Base-by-base conservation (phyloP, 2,797 vertebrate genomes). In the Phataginus tetradactyla region DNA sequence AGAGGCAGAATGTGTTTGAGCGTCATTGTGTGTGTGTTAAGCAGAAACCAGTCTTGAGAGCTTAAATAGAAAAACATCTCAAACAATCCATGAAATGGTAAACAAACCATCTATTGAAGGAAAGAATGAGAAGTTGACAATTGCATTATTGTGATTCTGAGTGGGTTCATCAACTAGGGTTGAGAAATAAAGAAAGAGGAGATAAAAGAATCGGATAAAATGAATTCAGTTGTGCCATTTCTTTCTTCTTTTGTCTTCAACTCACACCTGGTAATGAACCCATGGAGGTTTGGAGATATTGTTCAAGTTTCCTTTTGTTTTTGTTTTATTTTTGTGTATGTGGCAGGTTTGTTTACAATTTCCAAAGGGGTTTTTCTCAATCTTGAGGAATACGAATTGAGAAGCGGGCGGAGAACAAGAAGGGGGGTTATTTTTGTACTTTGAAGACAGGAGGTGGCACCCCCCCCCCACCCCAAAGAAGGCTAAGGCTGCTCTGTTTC, bases 161-260 rank as follows among this genome's bases (percentile, higher is more conserved):
- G 90, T 97, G 83, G 55, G 66, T 88, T 97, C 49, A 42, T 64
- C 95, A 68, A 74, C 2, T 15, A 71, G 81, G 75, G 71, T 25
- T 51, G 66, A 91, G 77, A 45, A 95, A 97, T 95, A 3, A 64
- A 97, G 95, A 55, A 86, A 42, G 93, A 90, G 57, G 57, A 81
- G 83, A 86, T 20, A 79, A 74, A 83, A 89, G 94, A 72, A 81
- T 34, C 0, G 0, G 27, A 66, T 85, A 37, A 74, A 88, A 97
- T 91, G 94, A 91, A 90, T 71, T 72, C 53, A 20, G 78, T 92
- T 79, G 72, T 87, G 92, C 88, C 80, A 37, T 85, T 88, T 77
- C 89, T 97, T 95, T 97, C 69, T 97, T 81, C 91, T 80, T 97
- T 98, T 97, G 94, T 97, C 95, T 98, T 96, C 39, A 0, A 14